These are phyloP conservation scores for Brachionus rubens DNA, from an alignment of 1,140 invertebrate genomes.

Conservation along the genomic window DNA sequence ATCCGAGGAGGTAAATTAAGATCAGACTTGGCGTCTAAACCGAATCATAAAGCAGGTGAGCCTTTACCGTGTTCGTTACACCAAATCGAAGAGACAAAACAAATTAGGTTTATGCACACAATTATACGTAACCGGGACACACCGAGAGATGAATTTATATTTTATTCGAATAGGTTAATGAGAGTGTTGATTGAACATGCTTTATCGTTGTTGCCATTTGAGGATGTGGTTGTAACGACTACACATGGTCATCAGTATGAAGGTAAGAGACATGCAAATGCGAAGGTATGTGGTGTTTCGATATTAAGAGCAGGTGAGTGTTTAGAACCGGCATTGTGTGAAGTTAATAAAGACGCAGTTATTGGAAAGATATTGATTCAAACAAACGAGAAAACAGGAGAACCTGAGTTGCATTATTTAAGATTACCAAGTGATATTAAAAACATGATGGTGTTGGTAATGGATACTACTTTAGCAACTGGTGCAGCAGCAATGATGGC, in stretches of 20 bases:
- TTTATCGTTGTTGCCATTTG: constrained; percentile 82
- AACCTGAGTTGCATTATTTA: constrained; percentile 77
- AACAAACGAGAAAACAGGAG: constrained; percentile 85
- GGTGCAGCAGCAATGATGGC: constrained; percentile 99
- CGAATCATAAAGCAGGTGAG: constrained; percentile 70
- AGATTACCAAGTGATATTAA: constrained; percentile 94
- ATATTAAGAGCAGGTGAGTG: constrained; percentile 84
- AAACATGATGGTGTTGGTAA: constrained; percentile 90
- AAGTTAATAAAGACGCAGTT: constrained; percentile 92
- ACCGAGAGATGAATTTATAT: constrained; percentile 93
- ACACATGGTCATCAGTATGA: constrained; percentile 70
- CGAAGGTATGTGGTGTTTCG: constrained; percentile 85
- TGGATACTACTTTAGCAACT: constrained; percentile 96
- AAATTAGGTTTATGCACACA: constrained; percentile 63
- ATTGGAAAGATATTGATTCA: constrained; percentile 98
- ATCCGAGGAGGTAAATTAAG: constrained; percentile 86
- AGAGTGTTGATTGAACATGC: constrained; percentile 92
- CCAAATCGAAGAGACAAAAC: constrained; percentile 79
- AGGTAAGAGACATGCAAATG: not conserved
- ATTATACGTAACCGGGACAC: constrained; percentile 81
- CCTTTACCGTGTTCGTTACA: constrained; percentile 80
- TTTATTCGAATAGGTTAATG: constrained; percentile 95
- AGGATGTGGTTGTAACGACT: constrained; percentile 56
- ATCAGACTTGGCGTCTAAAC: constrained; percentile 54
- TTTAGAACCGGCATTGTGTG: constrained; percentile 95